Conservation (phyloP, 1,140 invertebrate genomes). For the Patella vulgata region DNA sequence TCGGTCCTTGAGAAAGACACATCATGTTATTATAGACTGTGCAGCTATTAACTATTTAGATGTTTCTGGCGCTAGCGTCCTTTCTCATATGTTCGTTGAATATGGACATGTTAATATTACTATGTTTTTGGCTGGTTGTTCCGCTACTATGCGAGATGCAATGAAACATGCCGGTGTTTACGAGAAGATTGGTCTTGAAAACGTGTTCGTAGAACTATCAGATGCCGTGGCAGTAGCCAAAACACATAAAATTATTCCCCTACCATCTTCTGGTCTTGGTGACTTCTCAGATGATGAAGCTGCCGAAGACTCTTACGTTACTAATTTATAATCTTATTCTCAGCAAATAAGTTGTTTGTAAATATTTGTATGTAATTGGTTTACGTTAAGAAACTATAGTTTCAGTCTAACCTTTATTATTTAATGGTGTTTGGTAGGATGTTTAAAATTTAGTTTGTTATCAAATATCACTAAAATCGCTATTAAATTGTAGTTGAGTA, state of each 20-base stretch:
- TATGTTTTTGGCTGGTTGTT: conserved; percentile 52
- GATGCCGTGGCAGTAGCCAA: conserved; percentile 54
- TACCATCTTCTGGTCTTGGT: conserved; percentile 36
- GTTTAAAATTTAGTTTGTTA: no score
- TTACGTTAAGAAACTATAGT: no score
- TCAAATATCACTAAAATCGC: no score
- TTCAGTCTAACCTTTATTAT: no score
- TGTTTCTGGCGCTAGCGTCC: conserved; percentile 65
- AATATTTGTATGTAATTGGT: no score
- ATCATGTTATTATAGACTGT: conserved; percentile 66
- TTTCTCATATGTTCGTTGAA: conserved; percentile 58
- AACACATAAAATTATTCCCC: conserved; percentile 32
- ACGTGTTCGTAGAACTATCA: conserved; percentile 53
- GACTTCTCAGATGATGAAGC: conserved; percentile 58
- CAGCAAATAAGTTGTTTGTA: no score
- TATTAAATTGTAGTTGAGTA: no score
- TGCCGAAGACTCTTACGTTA: conserved; percentile 56
- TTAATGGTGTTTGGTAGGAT: no score
- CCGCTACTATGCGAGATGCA: conserved; percentile 41
- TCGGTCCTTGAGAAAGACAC: conserved; percentile 46
- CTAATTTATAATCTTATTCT: conserved; percentile 49
- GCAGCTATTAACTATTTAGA: conserved; percentile 65
- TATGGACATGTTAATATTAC: conserved; percentile 56
- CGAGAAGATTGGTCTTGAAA: conserved; percentile 47
- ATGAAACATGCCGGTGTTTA: conserved; percentile 52